These are phyloP conservation scores for Polia nebulosa DNA, from an alignment of 2,888 invertebrate genomes.

Conservation along the genomic window DNA sequence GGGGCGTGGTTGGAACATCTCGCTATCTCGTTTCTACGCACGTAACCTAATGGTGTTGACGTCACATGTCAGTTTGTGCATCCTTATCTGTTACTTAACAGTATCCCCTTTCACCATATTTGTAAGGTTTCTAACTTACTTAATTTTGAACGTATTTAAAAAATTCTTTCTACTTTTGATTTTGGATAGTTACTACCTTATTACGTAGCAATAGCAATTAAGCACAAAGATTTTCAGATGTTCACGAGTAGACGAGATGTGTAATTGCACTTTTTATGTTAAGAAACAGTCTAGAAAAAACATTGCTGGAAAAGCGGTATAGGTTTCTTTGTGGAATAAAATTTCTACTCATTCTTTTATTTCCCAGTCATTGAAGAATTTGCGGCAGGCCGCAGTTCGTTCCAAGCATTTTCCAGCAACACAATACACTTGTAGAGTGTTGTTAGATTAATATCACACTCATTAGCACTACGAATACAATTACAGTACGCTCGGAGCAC, in stretches of 20 bases:
- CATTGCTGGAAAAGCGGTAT: background rate
- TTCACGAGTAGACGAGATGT: background rate
- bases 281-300: background rate
- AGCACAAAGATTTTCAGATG: background rate
- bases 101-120: too few relatives aligned
- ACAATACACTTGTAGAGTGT: constrained; percentile 28
- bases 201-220: too few relatives aligned
- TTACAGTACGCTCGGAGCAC: constrained; percentile 64
- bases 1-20: too few relatives aligned
- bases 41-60: too few relatives aligned
- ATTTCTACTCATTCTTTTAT: background rate
- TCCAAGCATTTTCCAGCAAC: constrained; percentile 9
- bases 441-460: constrained; percentile 52
- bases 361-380: background rate
- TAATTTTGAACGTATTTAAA: too few relatives aligned
- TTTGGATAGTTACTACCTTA: too few relatives aligned
- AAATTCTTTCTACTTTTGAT: too few relatives aligned
- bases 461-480: constrained; percentile 58
- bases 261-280: background rate
- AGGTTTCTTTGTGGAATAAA: background rate
- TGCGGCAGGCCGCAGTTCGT: background rate
- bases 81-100: too few relatives aligned
- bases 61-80: too few relatives aligned
- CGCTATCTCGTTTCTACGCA: too few relatives aligned
- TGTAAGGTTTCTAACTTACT: too few relatives aligned